phyloP scores from a whole-genome alignment of 2,797 vertebrate genomes.

The Fratercula arctica region DNA sequence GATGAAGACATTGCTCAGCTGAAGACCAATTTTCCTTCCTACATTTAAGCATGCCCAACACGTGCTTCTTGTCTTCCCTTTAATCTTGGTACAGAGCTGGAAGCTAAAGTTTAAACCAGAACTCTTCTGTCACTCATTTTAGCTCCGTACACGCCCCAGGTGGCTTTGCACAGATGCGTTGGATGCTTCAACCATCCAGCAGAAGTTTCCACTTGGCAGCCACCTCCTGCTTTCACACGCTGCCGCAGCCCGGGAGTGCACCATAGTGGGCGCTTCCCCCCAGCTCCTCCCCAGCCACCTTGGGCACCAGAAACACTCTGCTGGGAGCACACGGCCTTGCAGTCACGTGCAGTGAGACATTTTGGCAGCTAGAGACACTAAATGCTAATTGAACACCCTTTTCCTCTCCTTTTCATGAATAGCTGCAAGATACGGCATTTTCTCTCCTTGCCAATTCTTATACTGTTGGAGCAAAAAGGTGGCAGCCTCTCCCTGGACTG shows the following conservation, averaged over 20 bases:
- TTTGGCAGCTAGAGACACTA: neutral
- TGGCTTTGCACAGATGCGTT: neutral
- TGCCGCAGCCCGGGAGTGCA: neutral
- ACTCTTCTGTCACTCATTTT: neutral
- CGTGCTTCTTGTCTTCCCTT: neutral
- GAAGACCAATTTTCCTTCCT: neutral
- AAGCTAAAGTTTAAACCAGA: neutral
- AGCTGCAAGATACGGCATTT: neutral
- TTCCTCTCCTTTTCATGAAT: neutral
- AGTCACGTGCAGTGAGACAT: neutral
- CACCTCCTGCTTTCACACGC: neutral
- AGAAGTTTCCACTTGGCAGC: neutral
- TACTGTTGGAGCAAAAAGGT: neutral
- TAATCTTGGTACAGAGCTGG: neutral
- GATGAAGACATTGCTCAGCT: neutral
- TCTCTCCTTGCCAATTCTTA: neutral
- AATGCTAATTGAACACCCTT: neutral
- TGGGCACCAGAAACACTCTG: neutral
- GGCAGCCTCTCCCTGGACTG: neutral
- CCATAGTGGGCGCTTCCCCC: accelerated
- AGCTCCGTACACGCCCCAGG: neutral
- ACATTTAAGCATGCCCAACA: neutral
- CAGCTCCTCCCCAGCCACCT: neutral
- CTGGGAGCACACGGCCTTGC: neutral
- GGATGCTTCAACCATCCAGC: neutral